Evolutionary conservation across 2,113 vertebrate species (phyloP).

Genomic region (Garra rufa): DNA sequence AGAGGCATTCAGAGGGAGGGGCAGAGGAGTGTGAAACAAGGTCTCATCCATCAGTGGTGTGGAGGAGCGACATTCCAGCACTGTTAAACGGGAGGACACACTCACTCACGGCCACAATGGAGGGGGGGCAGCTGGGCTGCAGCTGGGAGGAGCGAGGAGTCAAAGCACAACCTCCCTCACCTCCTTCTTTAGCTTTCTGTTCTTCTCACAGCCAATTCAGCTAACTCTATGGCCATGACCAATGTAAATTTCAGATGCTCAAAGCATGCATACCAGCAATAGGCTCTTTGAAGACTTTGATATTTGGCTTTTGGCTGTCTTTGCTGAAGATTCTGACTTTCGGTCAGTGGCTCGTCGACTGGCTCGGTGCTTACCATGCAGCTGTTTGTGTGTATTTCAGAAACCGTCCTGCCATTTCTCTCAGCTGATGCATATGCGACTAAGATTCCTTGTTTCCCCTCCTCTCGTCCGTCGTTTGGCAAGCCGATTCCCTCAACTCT

Average conservation of each 20-base stretch:
- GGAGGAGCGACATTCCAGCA: constrained; percentile 80
- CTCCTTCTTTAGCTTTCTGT: constrained; percentile 44
- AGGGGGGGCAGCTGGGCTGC: constrained; percentile 50
- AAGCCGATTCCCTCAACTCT: constrained; percentile 69
- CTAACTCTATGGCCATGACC: constrained; percentile 75
- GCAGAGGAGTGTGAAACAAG: constrained; percentile 78
- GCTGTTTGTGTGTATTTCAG: background rate
- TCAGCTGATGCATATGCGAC: background rate
- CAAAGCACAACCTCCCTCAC: constrained; percentile 50
- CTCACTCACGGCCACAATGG: constrained; percentile 78
- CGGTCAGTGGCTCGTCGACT: background rate
- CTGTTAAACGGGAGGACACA: constrained; percentile 79
- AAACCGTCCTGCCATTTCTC: background rate
- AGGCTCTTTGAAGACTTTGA: constrained; percentile 30
- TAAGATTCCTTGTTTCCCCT: background rate
- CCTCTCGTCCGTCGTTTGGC: background rate
- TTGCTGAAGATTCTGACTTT: constrained; percentile 8
- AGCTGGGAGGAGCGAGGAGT: constrained; percentile 60
- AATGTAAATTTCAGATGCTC: constrained; percentile 73
- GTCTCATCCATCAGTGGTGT: constrained; percentile 81
- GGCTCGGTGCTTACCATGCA: background rate
- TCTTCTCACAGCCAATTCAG: constrained; percentile 66
- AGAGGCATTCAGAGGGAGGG: constrained; percentile 75
- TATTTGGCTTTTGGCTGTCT: constrained; percentile 22
- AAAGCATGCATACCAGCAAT: constrained; percentile 65